These are phyloP conservation scores for Acridotheres tristis DNA, from an alignment of 2,797 vertebrate species.

Conservation along the genomic window DNA sequence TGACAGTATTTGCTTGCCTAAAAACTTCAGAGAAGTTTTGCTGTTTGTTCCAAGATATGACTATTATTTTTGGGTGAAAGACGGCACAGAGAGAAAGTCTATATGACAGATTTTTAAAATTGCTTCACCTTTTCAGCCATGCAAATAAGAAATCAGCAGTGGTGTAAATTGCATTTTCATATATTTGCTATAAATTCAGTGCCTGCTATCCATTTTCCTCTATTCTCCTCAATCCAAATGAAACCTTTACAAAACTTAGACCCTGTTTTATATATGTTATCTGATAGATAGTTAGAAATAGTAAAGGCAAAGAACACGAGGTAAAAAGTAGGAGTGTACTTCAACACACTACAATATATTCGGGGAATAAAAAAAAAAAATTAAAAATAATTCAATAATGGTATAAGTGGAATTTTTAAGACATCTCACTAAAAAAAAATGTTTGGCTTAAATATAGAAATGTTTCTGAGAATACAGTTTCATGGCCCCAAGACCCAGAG, in stretches of 20 bases:
- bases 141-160: neutral
- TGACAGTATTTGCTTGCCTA: neutral
- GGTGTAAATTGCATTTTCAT: neutral
- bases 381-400: neutral
- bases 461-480: neutral
- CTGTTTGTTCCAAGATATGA: neutral
- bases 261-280: neutral
- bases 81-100: neutral
- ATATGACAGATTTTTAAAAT: neutral
- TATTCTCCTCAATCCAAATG: neutral
- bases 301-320: neutral
- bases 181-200: neutral
- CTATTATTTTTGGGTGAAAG: neutral
- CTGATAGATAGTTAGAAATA: neutral
- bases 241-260: neutral
- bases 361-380: neutral
- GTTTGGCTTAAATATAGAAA: neutral
- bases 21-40: neutral
- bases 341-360: neutral
- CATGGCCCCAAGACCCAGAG: neutral
- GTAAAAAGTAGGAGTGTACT: neutral
- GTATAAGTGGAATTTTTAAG: neutral
- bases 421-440: neutral
- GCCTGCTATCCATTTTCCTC: neutral
- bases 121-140: neutral